Percentiles rank a stretch among this genome's conserved stretches.
phyloP scores from a whole-genome alignment of 92 coral and sea anemone species.

The Siderastrea siderea region DNA sequence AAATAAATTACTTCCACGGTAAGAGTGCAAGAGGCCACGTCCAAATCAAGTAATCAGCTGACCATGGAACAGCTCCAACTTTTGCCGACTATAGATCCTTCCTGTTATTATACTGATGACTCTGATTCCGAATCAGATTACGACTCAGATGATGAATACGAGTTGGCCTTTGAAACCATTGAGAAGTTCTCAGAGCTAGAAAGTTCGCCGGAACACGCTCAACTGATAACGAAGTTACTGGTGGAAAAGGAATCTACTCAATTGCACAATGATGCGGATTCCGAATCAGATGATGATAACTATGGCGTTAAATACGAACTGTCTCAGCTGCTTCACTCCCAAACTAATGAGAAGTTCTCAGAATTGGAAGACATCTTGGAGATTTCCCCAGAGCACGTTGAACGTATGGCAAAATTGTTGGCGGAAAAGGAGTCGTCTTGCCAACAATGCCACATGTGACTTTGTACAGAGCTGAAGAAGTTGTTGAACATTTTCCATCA shows the following conservation, averaged over 20 bases:
- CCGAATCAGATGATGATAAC: not conserved
- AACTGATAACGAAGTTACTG: not conserved
- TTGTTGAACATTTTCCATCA: not conserved
- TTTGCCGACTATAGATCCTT: not conserved
- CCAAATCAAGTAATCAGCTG: not conserved
- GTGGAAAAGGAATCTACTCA: not conserved
- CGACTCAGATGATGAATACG: not conserved
- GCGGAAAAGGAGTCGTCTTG: not conserved
- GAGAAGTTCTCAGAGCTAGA: not conserved
- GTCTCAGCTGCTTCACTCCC: not conserved
- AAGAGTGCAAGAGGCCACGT: not conserved
- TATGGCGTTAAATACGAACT: not conserved
- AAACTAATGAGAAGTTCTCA: not conserved
- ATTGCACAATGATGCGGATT: not conserved
- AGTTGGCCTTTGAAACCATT: not conserved
- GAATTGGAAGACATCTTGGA: not conserved
- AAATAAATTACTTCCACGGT: not conserved
- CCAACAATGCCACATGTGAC: not conserved
- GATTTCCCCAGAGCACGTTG: not conserved
- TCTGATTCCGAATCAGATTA: not conserved
- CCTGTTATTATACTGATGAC: not conserved
- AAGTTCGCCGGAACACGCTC: not conserved
- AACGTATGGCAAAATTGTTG: not conserved
- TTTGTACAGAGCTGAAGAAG: not conserved
- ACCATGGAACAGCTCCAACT: not conserved